Evolutionary conservation across 2,113 vertebrate species (phyloP).

Genomic region (Ceratotherium simum): DNA sequence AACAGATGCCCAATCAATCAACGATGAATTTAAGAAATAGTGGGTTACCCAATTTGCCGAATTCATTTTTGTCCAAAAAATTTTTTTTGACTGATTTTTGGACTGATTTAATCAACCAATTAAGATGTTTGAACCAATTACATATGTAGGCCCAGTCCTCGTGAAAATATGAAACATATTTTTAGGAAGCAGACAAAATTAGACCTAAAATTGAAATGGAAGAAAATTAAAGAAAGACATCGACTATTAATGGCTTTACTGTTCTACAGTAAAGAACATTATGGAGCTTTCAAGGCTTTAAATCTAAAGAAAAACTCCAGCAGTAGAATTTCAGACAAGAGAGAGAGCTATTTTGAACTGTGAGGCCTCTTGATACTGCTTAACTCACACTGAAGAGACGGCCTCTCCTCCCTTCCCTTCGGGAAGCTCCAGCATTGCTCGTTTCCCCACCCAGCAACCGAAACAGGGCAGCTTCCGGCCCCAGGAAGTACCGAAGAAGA

Average conservation of each 20-base stretch:
- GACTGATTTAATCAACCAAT: slow-evolving; percentile 1
- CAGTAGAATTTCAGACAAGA: not conserved
- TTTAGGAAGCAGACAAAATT: slow-evolving; percentile 55
- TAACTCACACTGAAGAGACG: not conserved
- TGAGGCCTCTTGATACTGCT: not conserved
- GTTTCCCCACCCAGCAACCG: not conserved
- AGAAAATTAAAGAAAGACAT: not conserved
- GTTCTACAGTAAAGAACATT: slow-evolving; percentile 12
- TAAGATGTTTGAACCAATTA: not conserved
- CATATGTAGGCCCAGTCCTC: not conserved
- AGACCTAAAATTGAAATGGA: slow-evolving; percentile 38
- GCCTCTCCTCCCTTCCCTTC: not conserved
- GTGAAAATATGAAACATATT: slow-evolving; percentile 2
- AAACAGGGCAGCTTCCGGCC: not conserved
- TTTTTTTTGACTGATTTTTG: not conserved
- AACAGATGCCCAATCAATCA: not conserved
- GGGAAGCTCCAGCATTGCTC: not conserved
- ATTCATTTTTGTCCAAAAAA: not conserved
- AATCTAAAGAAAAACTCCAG: slow-evolving; percentile 40
- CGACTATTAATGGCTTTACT: not conserved
- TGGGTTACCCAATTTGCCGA: not conserved
- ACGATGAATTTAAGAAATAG: slow-evolving; percentile 15
- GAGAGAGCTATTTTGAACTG: slow-evolving; percentile 3
- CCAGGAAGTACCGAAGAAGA: not conserved
- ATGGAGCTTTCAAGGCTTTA: slow-evolving; percentile 46